Conservation (phyloP, 2,113 vertebrate genomes). For the Epinephelus fuscoguttatus region DNA sequence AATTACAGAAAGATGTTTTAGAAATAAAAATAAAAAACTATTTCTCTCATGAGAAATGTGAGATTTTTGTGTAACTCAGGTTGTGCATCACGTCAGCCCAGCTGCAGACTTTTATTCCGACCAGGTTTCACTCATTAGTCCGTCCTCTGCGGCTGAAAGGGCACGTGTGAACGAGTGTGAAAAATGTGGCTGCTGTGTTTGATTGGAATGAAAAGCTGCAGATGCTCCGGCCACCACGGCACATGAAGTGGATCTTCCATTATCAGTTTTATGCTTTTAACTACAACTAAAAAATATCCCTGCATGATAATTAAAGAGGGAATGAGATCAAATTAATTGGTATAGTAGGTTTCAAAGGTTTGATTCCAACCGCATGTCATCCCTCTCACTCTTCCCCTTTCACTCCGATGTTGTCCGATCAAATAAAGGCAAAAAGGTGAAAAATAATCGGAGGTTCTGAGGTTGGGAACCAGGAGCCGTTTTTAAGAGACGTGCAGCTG, state of each 20-base stretch:
- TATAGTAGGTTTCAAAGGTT: no score
- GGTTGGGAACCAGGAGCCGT: no score
- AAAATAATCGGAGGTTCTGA: no score
- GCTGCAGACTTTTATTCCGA: neutral
- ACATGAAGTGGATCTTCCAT: neutral
- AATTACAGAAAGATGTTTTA: slow-evolving; percentile 76
- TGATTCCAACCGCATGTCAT: no score
- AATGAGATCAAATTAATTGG: no score
- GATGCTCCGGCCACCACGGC: neutral
- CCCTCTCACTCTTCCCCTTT: no score
- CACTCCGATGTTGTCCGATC: no score
- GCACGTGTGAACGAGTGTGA: slow-evolving; percentile 48
- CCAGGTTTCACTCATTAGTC: slow-evolving; percentile 1
- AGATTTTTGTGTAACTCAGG: slow-evolving; percentile 12
- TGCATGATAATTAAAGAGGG: no score
- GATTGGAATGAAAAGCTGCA: slow-evolving; percentile 21
- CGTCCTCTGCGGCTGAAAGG: neutral
- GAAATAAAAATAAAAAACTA: slow-evolving; percentile 68
- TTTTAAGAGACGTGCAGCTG: no score
- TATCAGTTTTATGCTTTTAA: neutral
- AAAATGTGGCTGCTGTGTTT: slow-evolving; percentile 32
- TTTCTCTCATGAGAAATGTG: slow-evolving; percentile 35
- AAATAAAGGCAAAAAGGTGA: no score
- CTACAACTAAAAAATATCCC: neutral
- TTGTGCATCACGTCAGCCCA: neutral